These are phyloP conservation scores for Pherbina coryleti DNA, from an alignment of 2,888 invertebrate species.

Conservation along the genomic window DNA sequence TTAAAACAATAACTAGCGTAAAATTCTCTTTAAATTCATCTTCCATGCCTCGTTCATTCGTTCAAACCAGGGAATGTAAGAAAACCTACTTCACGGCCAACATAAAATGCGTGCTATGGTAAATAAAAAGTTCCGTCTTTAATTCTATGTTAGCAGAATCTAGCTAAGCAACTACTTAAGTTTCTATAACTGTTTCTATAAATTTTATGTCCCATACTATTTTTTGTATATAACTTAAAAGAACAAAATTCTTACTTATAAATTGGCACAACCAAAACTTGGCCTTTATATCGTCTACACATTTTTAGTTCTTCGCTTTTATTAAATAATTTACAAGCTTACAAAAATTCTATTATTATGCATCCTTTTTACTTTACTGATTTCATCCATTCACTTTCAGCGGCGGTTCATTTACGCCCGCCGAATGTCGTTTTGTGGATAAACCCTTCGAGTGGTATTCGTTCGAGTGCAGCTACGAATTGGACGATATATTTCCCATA, in stretches of 20 bases:
- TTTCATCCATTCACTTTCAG: slow-evolving; percentile 63
- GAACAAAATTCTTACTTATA: not conserved
- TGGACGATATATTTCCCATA: slow-evolving; percentile 82
- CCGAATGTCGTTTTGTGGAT: slow-evolving; percentile 82
- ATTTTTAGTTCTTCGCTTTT: not conserved
- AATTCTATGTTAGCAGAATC: slow-evolving; percentile 6
- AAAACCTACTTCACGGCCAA: slow-evolving; percentile 67
- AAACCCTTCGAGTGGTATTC: slow-evolving; percentile 81
- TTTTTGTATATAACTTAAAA: not conserved
- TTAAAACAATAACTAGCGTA: not conserved
- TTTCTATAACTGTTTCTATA: not conserved
- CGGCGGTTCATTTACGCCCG: slow-evolving; percentile 73
- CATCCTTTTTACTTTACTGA: not conserved
- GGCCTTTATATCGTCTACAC: not conserved
- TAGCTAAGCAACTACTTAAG: not conserved
- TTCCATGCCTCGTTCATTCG: slow-evolving; percentile 29
- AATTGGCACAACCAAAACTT: not conserved
- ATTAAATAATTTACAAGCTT: not conserved
- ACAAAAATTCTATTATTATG: not conserved
- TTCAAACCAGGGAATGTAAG: slow-evolving; percentile 62
- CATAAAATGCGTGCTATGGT: slow-evolving; percentile 66
- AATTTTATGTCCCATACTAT: not conserved
- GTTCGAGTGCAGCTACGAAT: slow-evolving; percentile 80
- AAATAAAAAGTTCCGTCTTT: slow-evolving; percentile 54
- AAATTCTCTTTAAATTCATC: slow-evolving; percentile 14